Percentiles rank a stretch among this genome's conserved stretches.
Evolutionary conservation across 2,888 invertebrate species (phyloP).

Genomic region (Cosmopolites sordidus): DNA sequence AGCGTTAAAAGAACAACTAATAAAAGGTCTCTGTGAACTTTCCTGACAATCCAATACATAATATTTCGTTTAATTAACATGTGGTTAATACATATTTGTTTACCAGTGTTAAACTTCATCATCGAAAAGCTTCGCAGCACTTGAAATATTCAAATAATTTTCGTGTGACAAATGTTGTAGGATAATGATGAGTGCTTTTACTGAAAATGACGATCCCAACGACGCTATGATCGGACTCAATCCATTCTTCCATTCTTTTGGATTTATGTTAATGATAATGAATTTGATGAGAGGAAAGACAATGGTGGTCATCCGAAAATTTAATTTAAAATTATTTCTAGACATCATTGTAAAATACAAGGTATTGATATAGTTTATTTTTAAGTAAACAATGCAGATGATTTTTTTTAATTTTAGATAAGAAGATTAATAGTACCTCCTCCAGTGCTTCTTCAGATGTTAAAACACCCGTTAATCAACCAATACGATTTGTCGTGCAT

Average conservation of each 20-base stretch:
- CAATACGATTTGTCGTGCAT: constrained; percentile 73
- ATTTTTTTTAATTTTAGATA: constrained; percentile 41
- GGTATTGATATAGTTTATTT: constrained; percentile 34
- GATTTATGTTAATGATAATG: constrained; percentile 62
- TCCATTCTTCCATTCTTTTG: constrained; percentile 83
- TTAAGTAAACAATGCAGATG: constrained; percentile 61
- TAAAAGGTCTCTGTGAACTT: too few relatives aligned
- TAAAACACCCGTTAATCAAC: constrained; percentile 73
- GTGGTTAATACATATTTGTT: too few relatives aligned
- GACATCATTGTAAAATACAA: constrained; percentile 66
- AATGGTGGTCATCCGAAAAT: constrained; percentile 59
- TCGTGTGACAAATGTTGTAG: too few relatives aligned
- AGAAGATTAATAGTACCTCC: constrained; percentile 63
- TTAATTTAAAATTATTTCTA: constrained; percentile 69
- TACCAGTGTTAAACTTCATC: too few relatives aligned
- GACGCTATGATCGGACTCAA: constrained; percentile 58
- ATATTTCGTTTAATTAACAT: too few relatives aligned
- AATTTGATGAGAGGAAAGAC: constrained; percentile 54
- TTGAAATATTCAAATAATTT: too few relatives aligned
- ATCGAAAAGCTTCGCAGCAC: too few relatives aligned
- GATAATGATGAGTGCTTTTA: constrained; percentile 8
- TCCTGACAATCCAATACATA: too few relatives aligned
- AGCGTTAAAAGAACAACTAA: too few relatives aligned
- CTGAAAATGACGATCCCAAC: constrained; percentile 34
- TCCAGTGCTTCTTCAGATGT: constrained; percentile 76